Conservation (phyloP, 2,113 vertebrate species). For the Petrocephalus microphthalmus region DNA sequence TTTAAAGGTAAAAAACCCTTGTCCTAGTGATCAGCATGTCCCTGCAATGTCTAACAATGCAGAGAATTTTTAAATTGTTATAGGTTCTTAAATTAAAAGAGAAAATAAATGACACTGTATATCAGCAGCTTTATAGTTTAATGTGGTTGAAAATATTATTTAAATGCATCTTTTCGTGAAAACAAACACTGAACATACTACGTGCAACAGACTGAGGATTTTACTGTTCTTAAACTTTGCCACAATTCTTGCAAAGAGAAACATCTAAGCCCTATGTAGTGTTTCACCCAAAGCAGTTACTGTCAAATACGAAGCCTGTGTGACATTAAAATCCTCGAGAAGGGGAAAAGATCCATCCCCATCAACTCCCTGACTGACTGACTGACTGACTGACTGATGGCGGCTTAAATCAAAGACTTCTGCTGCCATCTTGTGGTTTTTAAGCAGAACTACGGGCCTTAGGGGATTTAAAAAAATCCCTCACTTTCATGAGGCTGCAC, state of each 20-base stretch:
- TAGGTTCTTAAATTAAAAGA: background rate
- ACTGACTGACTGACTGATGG: background rate
- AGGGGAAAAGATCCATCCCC: background rate
- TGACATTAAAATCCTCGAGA: background rate
- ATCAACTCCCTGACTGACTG: background rate
- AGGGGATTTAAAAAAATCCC: background rate
- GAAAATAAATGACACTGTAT: background rate
- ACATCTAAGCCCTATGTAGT: background rate
- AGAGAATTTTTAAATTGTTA: background rate
- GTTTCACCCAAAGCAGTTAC: background rate
- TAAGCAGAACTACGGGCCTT: background rate
- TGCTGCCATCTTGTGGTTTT: constrained; percentile 17
- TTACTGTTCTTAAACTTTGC: background rate
- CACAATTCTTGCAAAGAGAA: background rate
- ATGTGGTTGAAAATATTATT: background rate
- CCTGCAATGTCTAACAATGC: background rate
- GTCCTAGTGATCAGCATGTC: background rate
- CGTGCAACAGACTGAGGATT: background rate
- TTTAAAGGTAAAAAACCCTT: background rate
- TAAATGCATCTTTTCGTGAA: background rate
- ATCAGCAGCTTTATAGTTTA: background rate
- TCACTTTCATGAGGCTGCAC: background rate
- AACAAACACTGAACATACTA: background rate
- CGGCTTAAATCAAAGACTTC: background rate
- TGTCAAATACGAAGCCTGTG: background rate